Base-by-base conservation (phyloP, 2,797 vertebrate genomes). In the Brachymystax lenok region DNA sequence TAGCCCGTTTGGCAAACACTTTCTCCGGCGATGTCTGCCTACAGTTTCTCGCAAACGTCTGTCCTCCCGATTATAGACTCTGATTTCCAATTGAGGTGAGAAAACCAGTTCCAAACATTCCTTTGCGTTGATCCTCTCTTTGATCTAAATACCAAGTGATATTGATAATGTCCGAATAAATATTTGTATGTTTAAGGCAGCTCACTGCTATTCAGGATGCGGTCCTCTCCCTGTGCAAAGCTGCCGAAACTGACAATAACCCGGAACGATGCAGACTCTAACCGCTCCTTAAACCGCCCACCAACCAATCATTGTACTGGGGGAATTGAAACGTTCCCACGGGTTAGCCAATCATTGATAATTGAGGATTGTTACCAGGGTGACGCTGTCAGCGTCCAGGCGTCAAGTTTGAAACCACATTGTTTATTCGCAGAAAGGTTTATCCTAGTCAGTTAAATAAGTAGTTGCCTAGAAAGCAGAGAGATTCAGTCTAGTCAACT, bases 351-450 rank as follows among this genome's bases (percentile, higher is more conserved):
- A 96, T 96, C 95, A 94, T 85, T 82, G 81, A 74, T 90, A 89
- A 93, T 92, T 89, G 92, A 94, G 90, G 93, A 85, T 86, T 95
- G 96, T 97, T 96, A 94, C 96, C 96, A 95, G 87, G 95, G 97
- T 92, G 93, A 97, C 94, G 95, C 90, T 87, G 90, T 88, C 88
- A 93, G 96, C 96, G 95, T 96, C 95, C 88, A 82, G 80, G 86
- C 94, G 84, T 92, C 92, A 74, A 21, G 74, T 83, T 82, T 89
- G 85, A 91, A 91, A 91, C 92, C 95, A 94, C 94, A 95, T 94
- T 94, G 92, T 91, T 91, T 93, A 93, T 93, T 90, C 90, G 92
- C 92, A 90, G 92, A 92, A 46, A 46, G 40, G 40, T 46, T 10
- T 46, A 46, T 46, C 40, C 40, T 12, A 46, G 10, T 46, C 40